Evolutionary conservation across 2,888 invertebrate genomes (phyloP), one percentile per base, ranked within the genome.

Genomic region (Protophormia terraenovae): DNA sequence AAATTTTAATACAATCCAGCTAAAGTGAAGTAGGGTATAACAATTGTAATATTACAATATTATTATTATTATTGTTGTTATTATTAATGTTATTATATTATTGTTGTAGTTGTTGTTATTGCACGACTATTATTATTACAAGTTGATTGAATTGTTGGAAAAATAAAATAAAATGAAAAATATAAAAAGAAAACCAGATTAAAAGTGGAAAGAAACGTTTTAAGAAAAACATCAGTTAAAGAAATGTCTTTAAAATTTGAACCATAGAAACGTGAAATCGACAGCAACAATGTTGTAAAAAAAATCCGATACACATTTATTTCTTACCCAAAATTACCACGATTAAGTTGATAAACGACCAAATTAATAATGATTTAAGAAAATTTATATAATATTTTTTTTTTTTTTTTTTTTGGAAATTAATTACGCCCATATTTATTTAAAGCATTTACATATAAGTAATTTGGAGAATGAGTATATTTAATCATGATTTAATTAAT

Each of bases 401-500:
- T 32, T n/a, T n/a, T n/a, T n/a, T n/a, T n/a, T n/a, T n/a, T n/a
- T n/a, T n/a, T n/a, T n/a, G n/a, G n/a, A n/a, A n/a, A n/a, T n/a
- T n/a, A n/a, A n/a, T n/a, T n/a, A n/a, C n/a, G n/a, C n/a, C n/a
- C n/a, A n/a, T n/a, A n/a, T n/a, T n/a, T n/a, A n/a, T n/a, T n/a
- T n/a, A n/a, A n/a, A n/a, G n/a, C n/a, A n/a, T n/a, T n/a, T n/a
- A n/a, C n/a, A n/a, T n/a, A n/a, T n/a, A n/a, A n/a, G n/a, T n/a
- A 41, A 41, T 29, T 35, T n/a, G 8, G 22, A 16, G 12, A 41
- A 62, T 41, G 12, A 24, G 10, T 35, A 4, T 32, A 50, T 60
- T 67, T 50, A 78, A 66, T 66, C 22, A 76, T 72, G 58, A 55
- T 60, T 75, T 76, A 76, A 80, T 80, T 84, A 80, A 80, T 72